These are phyloP conservation scores for Apteryx owenii DNA, from an alignment of 2,113 vertebrate species.

Conservation along the genomic window DNA sequence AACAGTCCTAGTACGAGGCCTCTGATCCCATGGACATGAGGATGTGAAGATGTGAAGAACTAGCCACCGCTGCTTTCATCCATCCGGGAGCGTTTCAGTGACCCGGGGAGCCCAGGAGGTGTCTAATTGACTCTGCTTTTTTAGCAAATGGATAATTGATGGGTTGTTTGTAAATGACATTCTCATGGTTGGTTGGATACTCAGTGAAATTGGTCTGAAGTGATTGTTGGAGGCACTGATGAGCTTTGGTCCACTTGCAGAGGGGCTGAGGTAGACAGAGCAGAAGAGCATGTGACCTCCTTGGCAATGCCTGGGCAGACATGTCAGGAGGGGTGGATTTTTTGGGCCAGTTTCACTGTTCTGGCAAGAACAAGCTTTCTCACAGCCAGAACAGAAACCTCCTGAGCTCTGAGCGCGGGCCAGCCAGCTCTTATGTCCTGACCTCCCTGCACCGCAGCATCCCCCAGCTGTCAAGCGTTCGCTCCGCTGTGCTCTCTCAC, in stretches of 20 bases:
- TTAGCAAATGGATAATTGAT: neutral
- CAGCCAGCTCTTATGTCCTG: neutral
- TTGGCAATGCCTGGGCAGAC: neutral
- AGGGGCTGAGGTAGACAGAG: neutral
- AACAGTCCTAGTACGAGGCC: neutral
- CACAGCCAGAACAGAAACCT: neutral
- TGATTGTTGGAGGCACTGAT: neutral
- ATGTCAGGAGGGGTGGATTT: accelerated
- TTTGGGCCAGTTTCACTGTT: neutral
- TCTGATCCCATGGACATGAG: neutral
- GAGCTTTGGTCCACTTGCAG: neutral
- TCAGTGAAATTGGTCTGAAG: neutral
- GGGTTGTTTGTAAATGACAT: neutral
- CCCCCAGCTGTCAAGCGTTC: neutral
- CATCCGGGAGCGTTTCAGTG: neutral
- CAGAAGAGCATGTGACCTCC: neutral
- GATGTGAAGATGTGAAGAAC: neutral
- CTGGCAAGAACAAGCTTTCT: neutral
- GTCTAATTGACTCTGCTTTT: neutral
- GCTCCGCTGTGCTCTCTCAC: neutral
- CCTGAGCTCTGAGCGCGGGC: neutral
- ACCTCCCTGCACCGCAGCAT: neutral
- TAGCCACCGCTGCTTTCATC: neutral
- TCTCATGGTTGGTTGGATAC: neutral
- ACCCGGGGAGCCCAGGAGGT: neutral